phyloP scores from a whole-genome alignment of 2,888 invertebrate species.

The Dolichopus griseipennis region DNA sequence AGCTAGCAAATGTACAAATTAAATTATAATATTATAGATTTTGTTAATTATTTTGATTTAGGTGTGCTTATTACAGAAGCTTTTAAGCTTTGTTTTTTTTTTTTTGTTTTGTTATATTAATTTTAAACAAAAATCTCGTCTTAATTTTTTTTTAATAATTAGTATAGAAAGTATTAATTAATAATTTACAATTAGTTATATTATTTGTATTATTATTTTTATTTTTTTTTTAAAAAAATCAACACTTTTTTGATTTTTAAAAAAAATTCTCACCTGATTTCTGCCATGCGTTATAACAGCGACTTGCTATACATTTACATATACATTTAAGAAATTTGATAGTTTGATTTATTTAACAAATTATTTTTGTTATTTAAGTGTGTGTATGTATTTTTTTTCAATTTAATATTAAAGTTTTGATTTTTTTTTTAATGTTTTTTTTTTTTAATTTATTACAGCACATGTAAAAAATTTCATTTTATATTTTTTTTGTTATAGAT shows the following conservation, averaged over 20 bases:
- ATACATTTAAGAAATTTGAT: background rate
- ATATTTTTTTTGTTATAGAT: background rate
- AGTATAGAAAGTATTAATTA: background rate
- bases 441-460: background rate
- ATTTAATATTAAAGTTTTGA: too few species aligned
- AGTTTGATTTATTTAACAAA: background rate
- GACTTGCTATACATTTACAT: slow-evolving; percentile 28
- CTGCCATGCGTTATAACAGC: slow-evolving; percentile 31
- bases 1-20: too few species aligned
- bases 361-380: background rate
- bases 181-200: background rate
- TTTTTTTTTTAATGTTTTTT: background rate
- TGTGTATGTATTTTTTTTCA: background rate
- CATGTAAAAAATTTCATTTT: background rate
- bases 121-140: background rate
- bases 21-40: too few species aligned
- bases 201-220: background rate
- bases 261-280: slow-evolving; percentile 29
- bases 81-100: background rate
- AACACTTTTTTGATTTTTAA: background rate
- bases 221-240: background rate
- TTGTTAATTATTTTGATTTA: background rate
- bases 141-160: background rate
- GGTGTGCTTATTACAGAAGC: background rate
- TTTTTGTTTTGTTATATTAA: too few species aligned